phyloP scores from a whole-genome alignment of 2,113 vertebrate genomes.

The Solea senegalensis region DNA sequence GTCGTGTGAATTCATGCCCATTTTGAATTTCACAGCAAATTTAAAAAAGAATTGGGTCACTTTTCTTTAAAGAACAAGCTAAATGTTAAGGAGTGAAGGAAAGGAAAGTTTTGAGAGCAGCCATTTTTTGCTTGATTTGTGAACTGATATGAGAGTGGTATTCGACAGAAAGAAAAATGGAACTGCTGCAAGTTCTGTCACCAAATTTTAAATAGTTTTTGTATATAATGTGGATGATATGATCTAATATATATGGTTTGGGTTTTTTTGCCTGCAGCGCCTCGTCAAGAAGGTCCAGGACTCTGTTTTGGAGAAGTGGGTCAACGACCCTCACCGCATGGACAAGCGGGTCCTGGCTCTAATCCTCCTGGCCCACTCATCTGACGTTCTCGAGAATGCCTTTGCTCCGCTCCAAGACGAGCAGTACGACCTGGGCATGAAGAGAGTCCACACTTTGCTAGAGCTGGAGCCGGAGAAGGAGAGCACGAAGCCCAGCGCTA shows the following conservation, averaged over 20 bases:
- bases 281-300: conserved; percentile 97
- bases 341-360: conserved; percentile 94
- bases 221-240: no score
- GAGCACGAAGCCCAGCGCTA: conserved; percentile 89
- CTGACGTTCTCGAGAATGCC: conserved; percentile 96
- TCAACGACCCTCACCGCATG: conserved; percentile 95
- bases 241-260: not conserved
- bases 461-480: conserved; percentile 96
- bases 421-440: conserved; percentile 97
- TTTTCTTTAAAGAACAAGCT: no score
- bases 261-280: conserved; percentile 74
- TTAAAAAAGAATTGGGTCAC: no score
- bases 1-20: no score
- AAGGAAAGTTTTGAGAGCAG: no score
- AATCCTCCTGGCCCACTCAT: conserved; percentile 94
- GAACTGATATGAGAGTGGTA: no score
- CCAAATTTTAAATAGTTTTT: no score
- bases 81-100: no score
- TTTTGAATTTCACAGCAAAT: no score
- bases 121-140: no score
- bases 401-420: conserved; percentile 95
- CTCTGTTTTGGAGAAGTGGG: conserved; percentile 95
- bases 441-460: conserved; percentile 92
- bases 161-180: no score
- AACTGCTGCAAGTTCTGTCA: no score